Evolutionary conservation across 2,888 invertebrate genomes (phyloP), one percentile per base, ranked within the genome.

Genomic region (Temnothorax ravouxi): DNA sequence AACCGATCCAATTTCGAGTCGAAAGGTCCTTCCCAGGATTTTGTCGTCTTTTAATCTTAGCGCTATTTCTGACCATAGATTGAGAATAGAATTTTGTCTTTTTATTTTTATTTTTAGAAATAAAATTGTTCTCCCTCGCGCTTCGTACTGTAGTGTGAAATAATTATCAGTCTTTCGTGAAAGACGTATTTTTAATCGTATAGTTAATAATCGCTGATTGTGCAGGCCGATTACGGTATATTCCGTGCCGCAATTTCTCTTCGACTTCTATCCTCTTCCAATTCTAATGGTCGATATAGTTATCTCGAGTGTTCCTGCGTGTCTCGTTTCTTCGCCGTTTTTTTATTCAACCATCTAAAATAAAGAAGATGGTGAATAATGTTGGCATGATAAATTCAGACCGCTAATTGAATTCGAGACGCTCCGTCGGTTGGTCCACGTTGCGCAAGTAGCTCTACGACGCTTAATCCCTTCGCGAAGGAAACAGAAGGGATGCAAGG

Each of bases 381-480:
- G 84, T 82, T 41, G 71, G 21, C 4, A 54, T 66, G 44, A 41
- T 85, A 89, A 89, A 44, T 15, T 89, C 88, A 86, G 62, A 69
- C 13, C 79, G 80, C 61, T 90, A 88, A 88, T 88, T 88, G 82
- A 86, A 87, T 80, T 69, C 80, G 87, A 87, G 84, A 62, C 88
- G 84, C 85, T 85, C 66, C 71, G 64, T 66, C 75, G 81, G 84
- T 82, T 80, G 79, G 84, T 59, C 54, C 74, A 85, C 77, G 87
- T 52, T 75, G 67, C 83, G 83, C 81, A 83, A 89, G 82, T 87
- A 87, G 80, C 59, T 61, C 71, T 87, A 74, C 62, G 69, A 82
- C 82, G 85, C 86, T 91, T 90, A 88, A 91, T 91, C 87, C 83
- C 83, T 85, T 79, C 71, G 74, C 50, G 83, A 77, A 86, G 83